Evolutionary conservation across 2,888 invertebrate species (phyloP), one percentile per base, ranked within the genome.

Genomic region (Dermolepida albohirtum): DNA sequence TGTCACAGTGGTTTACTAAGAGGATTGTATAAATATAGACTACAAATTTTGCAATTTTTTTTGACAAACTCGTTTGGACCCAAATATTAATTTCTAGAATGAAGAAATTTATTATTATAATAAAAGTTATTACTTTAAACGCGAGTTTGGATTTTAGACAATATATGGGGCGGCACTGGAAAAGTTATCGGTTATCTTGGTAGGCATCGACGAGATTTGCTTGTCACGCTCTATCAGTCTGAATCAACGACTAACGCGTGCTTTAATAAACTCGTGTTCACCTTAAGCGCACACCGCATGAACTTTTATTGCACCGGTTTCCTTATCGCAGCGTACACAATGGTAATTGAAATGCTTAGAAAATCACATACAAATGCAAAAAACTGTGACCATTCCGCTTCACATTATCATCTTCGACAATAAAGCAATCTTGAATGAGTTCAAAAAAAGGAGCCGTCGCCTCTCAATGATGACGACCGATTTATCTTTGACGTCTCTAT

Each of bases 251-350:
- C 67, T 62, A 70, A 72, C 73, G 71, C 71, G 64, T 59, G 71
- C 67, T 65, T 70, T 70, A 70, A 69, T 70, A 71, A 74, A 73
- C 72, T 73, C 75, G 75, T 75, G 75, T 68, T 75, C 71, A 73
- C 75, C 74, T 70, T 70, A 70, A 75, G 57, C 57, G 64, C 52
- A 63, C 40, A 54, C 70, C 43, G 40, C 16, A 11, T 12, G 41
- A 27, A 50, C 27, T 64, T 51, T 64, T 49, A 51, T 64, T 50
- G 40, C 64, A 43, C 57, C 57, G 57, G 57, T 57, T 57, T 44
- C 44, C 57, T 57, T 57, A 57, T 57, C 57, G 41, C n/a, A 12
- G 44, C 44, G 44, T 43, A 44, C 57, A 57, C 57, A 57, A 57
- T 57, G 44, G 57, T 57, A 57, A 57, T 57, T 57, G 57, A 57